Evolutionary conservation across 92 coral and sea anemone species (phyloP).

Genomic region (Epizoanthus ramosus): DNA sequence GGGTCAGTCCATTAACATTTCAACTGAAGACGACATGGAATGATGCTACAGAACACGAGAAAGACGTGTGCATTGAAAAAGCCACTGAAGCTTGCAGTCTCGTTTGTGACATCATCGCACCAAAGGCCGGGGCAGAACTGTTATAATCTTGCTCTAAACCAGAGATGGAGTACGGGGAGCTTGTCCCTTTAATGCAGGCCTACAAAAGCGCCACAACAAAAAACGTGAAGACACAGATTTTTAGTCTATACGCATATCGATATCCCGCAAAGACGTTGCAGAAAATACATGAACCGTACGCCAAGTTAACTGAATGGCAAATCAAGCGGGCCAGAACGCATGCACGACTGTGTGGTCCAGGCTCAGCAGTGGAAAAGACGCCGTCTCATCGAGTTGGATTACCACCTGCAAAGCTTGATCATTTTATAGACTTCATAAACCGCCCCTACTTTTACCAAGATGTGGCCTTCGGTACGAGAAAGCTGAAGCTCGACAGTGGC

Average conservation of each 20-base stretch:
- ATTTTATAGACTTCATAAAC: constrained; percentile 53
- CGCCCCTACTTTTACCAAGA: constrained; percentile 67
- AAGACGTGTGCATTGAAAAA: constrained; percentile 34
- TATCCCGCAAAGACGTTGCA: constrained; percentile 42
- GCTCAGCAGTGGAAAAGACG: constrained; percentile 40
- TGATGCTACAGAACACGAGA: constrained; percentile 37
- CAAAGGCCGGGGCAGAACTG: constrained; percentile 56
- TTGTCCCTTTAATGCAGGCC: constrained; percentile 49
- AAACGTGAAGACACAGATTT: constrained; percentile 56
- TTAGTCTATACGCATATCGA: constrained; percentile 57
- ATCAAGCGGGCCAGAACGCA: constrained; percentile 61
- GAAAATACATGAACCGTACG: constrained; percentile 52
- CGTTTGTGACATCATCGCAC: constrained; percentile 69
- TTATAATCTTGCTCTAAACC: constrained; percentile 36
- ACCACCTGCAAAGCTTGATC: constrained; percentile 52
- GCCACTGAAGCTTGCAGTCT: constrained; percentile 60
- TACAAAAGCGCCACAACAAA: constrained; percentile 55
- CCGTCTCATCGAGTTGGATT: constrained; percentile 52
- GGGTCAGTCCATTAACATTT: too few relatives aligned
- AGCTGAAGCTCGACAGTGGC: constrained; percentile 56
- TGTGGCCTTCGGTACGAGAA: constrained; percentile 62
- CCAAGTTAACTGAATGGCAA: constrained; percentile 54
- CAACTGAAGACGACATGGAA: constrained; percentile 28
- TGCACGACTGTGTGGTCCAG: constrained; percentile 52
- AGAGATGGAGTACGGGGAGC: constrained; percentile 32